Conservation (phyloP, 2,888 invertebrate species). For the Cancer borealis region DNA sequence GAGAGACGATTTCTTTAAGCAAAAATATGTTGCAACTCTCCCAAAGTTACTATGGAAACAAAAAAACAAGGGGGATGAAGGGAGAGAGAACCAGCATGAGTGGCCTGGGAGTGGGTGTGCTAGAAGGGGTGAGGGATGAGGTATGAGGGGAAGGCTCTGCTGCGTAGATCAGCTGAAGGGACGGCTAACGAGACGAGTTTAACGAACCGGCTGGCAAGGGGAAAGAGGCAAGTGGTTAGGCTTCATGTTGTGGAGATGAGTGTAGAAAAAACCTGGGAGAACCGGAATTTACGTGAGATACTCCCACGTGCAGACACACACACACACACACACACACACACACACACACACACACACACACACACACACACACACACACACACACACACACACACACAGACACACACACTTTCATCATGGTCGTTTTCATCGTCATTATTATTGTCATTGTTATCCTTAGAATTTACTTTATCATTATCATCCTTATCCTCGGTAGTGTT, state of each 20-base stretch:
- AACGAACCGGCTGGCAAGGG: background rate
- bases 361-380: slow-evolving; percentile 40
- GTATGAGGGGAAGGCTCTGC: background rate
- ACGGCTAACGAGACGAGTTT: slow-evolving; percentile 5
- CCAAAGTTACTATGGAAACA: background rate
- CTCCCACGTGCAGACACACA: background rate
- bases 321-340: slow-evolving; percentile 48
- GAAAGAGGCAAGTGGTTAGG: background rate
- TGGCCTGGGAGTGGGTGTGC: background rate
- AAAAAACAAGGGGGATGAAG: background rate
- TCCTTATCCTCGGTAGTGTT: no score
- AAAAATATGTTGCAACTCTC: background rate
- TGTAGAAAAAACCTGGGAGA: background rate
- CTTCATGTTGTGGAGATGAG: background rate
- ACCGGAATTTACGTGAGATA: background rate
- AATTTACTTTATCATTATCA: no score
- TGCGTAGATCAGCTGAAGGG: background rate
- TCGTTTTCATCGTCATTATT: no score
- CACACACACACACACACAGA: background rate
- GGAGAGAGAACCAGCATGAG: background rate
- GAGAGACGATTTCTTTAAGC: background rate
- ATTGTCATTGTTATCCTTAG: no score
- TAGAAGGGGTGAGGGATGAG: background rate
- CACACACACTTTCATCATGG: background rate
- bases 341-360: slow-evolving; percentile 52